These are phyloP conservation scores for Drosophila meridionalis DNA, from an alignment of 2,888 invertebrate species.

Conservation along the genomic window DNA sequence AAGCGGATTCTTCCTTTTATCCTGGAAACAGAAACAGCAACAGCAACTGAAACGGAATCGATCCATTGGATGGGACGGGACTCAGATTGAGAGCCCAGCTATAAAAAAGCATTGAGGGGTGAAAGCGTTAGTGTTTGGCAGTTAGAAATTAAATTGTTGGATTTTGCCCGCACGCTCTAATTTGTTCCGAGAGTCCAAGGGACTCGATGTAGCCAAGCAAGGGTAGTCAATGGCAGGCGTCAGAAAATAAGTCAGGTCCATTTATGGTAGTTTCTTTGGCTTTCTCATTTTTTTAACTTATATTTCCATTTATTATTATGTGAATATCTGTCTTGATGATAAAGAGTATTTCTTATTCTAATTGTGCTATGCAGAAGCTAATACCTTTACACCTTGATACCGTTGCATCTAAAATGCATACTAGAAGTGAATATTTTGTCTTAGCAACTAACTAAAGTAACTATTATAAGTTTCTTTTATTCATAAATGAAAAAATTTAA, in stretches of 20 bases:
- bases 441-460: no score
- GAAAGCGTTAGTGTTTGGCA: conserved; percentile 33
- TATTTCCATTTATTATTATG: neutral
- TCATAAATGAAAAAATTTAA: no score
- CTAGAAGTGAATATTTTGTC: no score
- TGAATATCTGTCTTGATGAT: neutral
- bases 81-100: neutral
- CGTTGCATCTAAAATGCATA: no score
- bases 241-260: neutral
- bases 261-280: neutral
- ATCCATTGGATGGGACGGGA: conserved; percentile 28
- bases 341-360: no score
- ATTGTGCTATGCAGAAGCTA: no score
- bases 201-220: neutral
- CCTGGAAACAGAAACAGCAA: conserved; percentile 19
- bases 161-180: conserved; percentile 21
- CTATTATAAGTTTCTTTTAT: no score
- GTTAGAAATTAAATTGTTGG: conserved; percentile 12
- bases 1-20: conserved; percentile 29
- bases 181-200: conserved; percentile 18
- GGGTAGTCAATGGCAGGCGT: neutral
- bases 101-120: conserved; percentile 36
- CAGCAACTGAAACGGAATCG: conserved; percentile 28
- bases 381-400: no score
- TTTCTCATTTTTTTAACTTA: neutral